A percentile compares a stretch with the other conserved stretches of the same genome.
Evolutionary conservation across 2,888 invertebrate species (phyloP).

Genomic region (Drosophila pegasa): DNA sequence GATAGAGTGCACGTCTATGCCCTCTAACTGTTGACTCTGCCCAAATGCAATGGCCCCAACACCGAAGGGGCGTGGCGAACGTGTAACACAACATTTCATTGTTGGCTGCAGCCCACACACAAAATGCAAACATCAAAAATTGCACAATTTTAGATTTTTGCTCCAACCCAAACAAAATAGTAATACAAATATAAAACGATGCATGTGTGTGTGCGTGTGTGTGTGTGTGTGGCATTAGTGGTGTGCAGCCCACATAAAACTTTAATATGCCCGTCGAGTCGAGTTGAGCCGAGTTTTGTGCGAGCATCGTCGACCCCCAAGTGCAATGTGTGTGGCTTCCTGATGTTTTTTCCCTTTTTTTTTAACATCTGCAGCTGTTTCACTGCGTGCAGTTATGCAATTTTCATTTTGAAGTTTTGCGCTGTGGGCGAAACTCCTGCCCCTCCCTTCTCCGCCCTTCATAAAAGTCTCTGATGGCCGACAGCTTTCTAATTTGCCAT

Average conservation of each 20-base stretch:
- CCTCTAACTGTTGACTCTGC: constrained; percentile 25
- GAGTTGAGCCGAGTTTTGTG: constrained; percentile 48
- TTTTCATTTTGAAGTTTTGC: constrained; percentile 71
- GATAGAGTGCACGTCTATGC: constrained; percentile 4
- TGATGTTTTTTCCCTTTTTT: constrained; percentile 17
- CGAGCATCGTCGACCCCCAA: constrained; percentile 42
- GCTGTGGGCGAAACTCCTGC: constrained; percentile 11
- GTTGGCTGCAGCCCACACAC: constrained; percentile 10
- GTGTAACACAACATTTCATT: constrained; percentile 27
- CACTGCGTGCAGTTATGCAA: constrained; percentile 64
- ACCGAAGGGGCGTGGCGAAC: constrained; percentile 3
- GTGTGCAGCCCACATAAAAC: constrained; percentile 53
- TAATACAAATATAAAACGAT: constrained; percentile 7
- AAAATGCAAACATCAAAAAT: constrained; percentile 41
- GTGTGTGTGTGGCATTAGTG: constrained; percentile 34
- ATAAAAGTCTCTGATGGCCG: constrained; percentile 62
- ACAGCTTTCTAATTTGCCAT: constrained; percentile 65
- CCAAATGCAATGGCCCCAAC: constrained; percentile 23
- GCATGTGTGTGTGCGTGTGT: constrained; percentile 22
- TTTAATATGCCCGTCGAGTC: constrained; percentile 62
- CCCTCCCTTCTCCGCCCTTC: not conserved
- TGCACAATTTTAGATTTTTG: constrained; percentile 49
- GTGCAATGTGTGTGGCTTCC: constrained; percentile 32
- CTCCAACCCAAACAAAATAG: constrained; percentile 61
- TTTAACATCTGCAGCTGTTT: not conserved